These are phyloP conservation scores for Macroramphosus scolopax DNA, from an alignment of 2,797 vertebrate genomes.

Conservation along the genomic window DNA sequence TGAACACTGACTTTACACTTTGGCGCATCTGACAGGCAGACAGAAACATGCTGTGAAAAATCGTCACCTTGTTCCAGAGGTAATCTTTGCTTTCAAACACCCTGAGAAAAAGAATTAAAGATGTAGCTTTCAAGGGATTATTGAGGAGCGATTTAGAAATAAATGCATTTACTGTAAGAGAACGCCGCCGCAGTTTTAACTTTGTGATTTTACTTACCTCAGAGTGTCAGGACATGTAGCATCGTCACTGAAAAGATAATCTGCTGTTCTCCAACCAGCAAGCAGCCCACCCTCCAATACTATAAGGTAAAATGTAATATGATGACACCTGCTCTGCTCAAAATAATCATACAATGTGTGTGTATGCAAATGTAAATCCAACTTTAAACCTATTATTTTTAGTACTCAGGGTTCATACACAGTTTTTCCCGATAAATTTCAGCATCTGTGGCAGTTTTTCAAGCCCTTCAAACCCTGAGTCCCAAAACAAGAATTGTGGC, in stretches of 20 bases:
- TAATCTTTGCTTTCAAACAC: conserved; percentile 86
- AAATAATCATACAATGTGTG: too few relatives aligned
- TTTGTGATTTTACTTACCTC: conserved; percentile 76
- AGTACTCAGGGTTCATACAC: too few relatives aligned
- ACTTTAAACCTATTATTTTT: too few relatives aligned
- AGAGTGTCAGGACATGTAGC: conserved; percentile 84
- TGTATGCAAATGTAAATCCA: too few relatives aligned
- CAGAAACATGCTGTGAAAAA: conserved; percentile 89
- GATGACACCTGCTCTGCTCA: not conserved
- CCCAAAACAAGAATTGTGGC: too few relatives aligned
- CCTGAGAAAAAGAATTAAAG: conserved; percentile 60
- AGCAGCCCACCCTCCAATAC: conserved; percentile 78
- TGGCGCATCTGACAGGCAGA: conserved; percentile 60
- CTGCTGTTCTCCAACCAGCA: conserved; percentile 66
- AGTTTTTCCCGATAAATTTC: too few relatives aligned
- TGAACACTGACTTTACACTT: conserved; percentile 69
- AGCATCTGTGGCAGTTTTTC: too few relatives aligned
- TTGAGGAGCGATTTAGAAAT: not conserved
- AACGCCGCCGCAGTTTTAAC: not conserved
- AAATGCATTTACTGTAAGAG: not conserved
- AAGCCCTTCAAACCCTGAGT: too few relatives aligned
- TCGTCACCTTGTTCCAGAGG: conserved; percentile 80
- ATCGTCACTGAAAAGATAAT: conserved; percentile 89
- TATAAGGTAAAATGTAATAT: conserved; percentile 41
- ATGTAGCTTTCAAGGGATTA: not conserved